A percentile compares a stretch with the other conserved stretches of the same genome.
These are phyloP conservation scores for Vipera latastei DNA, from an alignment of 2,797 vertebrate species.

Conservation along the genomic window DNA sequence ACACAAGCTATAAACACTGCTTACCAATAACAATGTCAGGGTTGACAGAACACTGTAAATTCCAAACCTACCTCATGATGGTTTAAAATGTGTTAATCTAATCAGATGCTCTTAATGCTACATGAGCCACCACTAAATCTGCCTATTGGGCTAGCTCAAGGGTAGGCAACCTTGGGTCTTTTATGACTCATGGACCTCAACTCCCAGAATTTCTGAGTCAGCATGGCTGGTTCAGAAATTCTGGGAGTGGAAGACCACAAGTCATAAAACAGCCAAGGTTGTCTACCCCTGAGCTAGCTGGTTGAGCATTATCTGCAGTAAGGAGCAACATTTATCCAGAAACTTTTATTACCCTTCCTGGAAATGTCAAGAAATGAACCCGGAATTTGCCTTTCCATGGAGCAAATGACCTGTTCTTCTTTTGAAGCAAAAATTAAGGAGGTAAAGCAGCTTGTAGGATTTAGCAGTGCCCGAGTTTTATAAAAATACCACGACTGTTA, in stretches of 20 bases:
- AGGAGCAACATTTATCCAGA: not conserved
- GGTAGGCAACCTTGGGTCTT: too few relatives aligned
- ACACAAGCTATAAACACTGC: not conserved
- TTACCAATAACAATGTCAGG: not conserved
- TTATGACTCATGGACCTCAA: too few relatives aligned
- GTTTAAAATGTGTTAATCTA: not conserved
- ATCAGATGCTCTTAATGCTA: not conserved
- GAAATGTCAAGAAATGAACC: not conserved
- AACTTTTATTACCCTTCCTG: not conserved
- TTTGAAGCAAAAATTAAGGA: not conserved
- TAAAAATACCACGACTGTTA: not conserved
- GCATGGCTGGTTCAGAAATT: too few relatives aligned
- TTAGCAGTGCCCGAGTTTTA: not conserved
- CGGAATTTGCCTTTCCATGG: not conserved
- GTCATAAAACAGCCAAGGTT: too few relatives aligned
- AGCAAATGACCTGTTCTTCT: not conserved
- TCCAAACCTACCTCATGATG: not conserved
- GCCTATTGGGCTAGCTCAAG: not conserved
- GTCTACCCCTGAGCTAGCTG: not conserved
- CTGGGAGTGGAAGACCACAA: too few relatives aligned
- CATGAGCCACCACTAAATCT: not conserved
- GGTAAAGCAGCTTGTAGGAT: not conserved
- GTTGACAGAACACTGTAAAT: not conserved
- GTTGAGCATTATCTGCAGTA: not conserved
- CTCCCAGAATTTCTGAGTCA: too few relatives aligned